Evolutionary conservation across 1,140 invertebrate genomes (phyloP), one percentile per base, ranked within the genome.

Genomic region (Drosophila nikananu): DNA sequence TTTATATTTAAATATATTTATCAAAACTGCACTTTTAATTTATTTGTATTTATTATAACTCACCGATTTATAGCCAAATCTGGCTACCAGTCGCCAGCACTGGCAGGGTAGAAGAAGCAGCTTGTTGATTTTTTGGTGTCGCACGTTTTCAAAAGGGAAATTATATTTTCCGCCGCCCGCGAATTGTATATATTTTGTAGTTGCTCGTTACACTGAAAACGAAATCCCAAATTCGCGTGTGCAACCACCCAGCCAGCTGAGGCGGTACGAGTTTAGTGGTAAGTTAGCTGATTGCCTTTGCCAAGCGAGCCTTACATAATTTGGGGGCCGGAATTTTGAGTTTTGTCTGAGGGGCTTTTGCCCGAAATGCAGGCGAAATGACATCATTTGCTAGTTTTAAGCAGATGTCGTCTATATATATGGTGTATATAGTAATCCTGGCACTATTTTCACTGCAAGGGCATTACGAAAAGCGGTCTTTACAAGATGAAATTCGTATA

Each of bases 251-350:
- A 44, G 32, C 25, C 9, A 52, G 27, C n/a, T 39, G 10, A 32
- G 71, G 68, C 49, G 66, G 32, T 55, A 23, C 59, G 48, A 48
- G 41, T 41, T 49, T n/a, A 25, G 48, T 65, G 83, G 82, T 86
- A 75, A 66, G 82, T 61, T 37, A 12, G 17, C 49, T 30, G 46
- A 58, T 30, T 23, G 9, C 15, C 13, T 15, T 19, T 13, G 27
- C 52, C 58, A 39, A 48, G 13, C 19, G 51, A 3, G 55, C 52
- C 82, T 86, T 86, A 86, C 70, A 86, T 86, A 86, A 86, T 78
- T 66, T 59, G 51, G 48, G 42, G 32, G 46, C 73, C 61, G 39
- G 37, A 66, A 86, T 59, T 67, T 74, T 67, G 44, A 63, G 58
- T 71, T 78, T 46, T 46, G 19, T 46, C 19, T 10, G 42, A 44